These are phyloP conservation scores for Galeopterus variegatus DNA, from an alignment of 2,113 vertebrate species.

Conservation along the genomic window DNA sequence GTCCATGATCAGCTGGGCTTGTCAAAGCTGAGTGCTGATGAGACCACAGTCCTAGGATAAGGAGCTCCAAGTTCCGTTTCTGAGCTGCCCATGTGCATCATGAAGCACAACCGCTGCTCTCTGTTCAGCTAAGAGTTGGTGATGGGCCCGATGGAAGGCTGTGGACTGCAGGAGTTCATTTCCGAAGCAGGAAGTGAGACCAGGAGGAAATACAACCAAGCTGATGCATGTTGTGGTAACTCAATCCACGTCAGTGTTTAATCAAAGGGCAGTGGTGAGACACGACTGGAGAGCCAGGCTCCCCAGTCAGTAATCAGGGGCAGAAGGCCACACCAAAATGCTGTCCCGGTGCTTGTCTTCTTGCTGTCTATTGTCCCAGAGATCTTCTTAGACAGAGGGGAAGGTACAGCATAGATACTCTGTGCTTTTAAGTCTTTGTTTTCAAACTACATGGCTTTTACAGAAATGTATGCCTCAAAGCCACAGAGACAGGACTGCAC, in stretches of 20 bases:
- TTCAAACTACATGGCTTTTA: neutral
- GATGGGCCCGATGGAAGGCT: neutral
- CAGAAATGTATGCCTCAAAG: neutral
- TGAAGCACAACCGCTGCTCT: neutral
- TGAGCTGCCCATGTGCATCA: neutral
- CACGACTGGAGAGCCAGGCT: neutral
- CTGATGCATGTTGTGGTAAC: neutral
- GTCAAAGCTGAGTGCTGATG: neutral
- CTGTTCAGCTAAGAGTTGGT: neutral
- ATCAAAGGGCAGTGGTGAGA: conserved; percentile 62
- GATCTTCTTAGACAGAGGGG: neutral
- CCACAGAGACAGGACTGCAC: neutral
- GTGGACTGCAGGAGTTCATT: conserved; percentile 41
- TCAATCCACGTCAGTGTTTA: conserved; percentile 57
- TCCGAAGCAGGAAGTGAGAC: conserved; percentile 63
- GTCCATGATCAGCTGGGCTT: neutral
- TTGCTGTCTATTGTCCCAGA: conserved; percentile 13
- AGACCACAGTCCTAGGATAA: neutral
- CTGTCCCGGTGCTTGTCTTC: rapidly evolving
- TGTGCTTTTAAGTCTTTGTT: neutral
- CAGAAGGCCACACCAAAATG: conserved; percentile 64
- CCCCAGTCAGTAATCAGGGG: neutral
- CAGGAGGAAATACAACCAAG: neutral
- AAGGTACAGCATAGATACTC: neutral
- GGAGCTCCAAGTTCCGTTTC: neutral